Evolutionary conservation across 1,140 invertebrate genomes (phyloP), one percentile per base, ranked within the genome.

Genomic region (Periplaneta americana): DNA sequence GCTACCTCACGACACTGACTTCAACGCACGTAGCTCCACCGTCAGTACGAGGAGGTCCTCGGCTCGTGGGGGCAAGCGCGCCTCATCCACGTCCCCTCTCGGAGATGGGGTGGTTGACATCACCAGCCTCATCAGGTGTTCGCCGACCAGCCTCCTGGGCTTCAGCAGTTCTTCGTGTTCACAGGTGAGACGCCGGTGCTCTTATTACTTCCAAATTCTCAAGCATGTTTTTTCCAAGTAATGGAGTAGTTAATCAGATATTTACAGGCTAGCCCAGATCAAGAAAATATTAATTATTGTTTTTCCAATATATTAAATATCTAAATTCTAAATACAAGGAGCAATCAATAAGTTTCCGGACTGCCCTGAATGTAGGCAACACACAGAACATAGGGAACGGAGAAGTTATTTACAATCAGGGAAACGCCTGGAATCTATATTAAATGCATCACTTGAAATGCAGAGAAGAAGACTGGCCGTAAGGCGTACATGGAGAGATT

Each of bases 131-230:
- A 78, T 81, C 32, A 35, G 81, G n/a, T 37, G 35, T 33, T 81
- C 81, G 28, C 75, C 81, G 31, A 81, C 81, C 75, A 81, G 81
- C 34, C 75, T 81, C 13, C 22, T 34, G n/a, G 39, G 15, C 9
- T 74, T 74, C 34, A 80, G 66, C 79, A 33, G 39, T 28, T 80
- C 66, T 17, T 80, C 66, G 13, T 66, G 48, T 11, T 80, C 66
- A 4, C 66, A 74, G 48, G 39, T 80, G 9, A 37, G 39, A 9
- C 32, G 75, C 31, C 75, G n/a, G n/a, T n/a, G n/a, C n/a, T n/a
- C n/a, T n/a, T n/a, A n/a, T n/a, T n/a, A n/a, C n/a, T n/a, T n/a
- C n/a, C n/a, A n/a, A n/a, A n/a, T n/a, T n/a, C n/a, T n/a, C n/a
- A n/a, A n/a, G n/a, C n/a, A n/a, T n/a, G n/a, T n/a, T n/a, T n/a